Conservation (phyloP, 1,140 invertebrate species). For the Arctopsyche grandis region DNA sequence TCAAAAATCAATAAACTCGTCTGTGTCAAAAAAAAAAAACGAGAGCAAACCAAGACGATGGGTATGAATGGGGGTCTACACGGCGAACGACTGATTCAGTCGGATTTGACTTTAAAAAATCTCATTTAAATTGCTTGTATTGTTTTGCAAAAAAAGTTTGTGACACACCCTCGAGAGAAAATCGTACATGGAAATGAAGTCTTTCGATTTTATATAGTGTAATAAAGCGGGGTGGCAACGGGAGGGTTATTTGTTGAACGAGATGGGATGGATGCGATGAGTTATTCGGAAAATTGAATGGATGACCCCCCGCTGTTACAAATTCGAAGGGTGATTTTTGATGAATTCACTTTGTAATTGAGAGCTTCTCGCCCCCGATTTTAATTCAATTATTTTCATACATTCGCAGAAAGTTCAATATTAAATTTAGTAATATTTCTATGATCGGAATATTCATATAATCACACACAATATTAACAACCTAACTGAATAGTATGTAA, state of each 20-base stretch:
- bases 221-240: slow-evolving; percentile 21
- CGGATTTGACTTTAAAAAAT: no score
- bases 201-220: background rate
- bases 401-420: background rate
- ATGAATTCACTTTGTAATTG: slow-evolving; percentile 39
- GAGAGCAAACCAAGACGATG: no score
- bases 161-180: background rate
- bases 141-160: no score
- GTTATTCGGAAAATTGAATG: slow-evolving; percentile 50
- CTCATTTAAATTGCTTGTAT: no score
- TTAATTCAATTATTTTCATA: slow-evolving; percentile 32
- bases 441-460: no score
- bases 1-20: background rate
- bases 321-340: slow-evolving; percentile 28
- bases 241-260: slow-evolving; percentile 48
- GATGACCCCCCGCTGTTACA: slow-evolving; percentile 29
- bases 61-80: background rate
- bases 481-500: no score
- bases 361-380: slow-evolving; percentile 24
- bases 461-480: no score
- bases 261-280: slow-evolving; percentile 28
- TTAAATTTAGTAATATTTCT: background rate
- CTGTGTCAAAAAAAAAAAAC: background rate
- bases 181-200: slow-evolving; percentile 18
- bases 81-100: no score